A percentile compares a stretch with the other conserved stretches of the same genome.
Evolutionary conservation across 2,113 vertebrate species (phyloP).

Genomic region (Etia nguti): DNA sequence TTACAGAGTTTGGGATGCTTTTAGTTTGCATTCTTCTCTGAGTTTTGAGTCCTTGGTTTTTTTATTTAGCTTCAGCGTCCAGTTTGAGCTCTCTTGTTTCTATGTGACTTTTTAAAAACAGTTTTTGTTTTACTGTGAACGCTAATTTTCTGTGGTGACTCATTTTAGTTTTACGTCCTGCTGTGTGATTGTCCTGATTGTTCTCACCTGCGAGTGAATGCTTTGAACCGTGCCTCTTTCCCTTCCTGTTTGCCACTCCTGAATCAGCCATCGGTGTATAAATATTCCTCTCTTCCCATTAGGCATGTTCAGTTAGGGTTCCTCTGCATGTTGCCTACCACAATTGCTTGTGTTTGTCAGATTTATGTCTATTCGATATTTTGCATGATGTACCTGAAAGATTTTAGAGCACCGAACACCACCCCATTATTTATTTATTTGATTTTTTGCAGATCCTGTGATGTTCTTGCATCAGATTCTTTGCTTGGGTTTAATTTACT

Average conservation of each 20-base stretch:
- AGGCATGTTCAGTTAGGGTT: background rate
- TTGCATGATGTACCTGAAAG: background rate
- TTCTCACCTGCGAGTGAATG: background rate
- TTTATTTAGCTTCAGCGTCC: background rate
- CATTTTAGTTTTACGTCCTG: background rate
- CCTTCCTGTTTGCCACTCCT: background rate
- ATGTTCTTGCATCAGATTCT: background rate
- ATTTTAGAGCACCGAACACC: background rate
- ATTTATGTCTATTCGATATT: background rate
- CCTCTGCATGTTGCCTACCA: background rate
- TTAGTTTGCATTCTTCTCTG: background rate
- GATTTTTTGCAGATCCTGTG: background rate
- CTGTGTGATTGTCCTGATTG: background rate
- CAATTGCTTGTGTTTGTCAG: background rate
- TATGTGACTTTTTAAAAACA: background rate
- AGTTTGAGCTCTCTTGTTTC: background rate
- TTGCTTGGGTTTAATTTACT: background rate
- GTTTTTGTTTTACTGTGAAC: background rate
- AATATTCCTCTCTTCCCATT: background rate
- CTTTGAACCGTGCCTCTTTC: background rate
- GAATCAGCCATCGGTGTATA: background rate
- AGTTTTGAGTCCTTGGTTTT: background rate
- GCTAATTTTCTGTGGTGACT: background rate
- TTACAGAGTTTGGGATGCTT: background rate
- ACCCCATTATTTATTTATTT: background rate